These are phyloP conservation scores for Caenorhabditis imperialis DNA, from an alignment of 2,888 invertebrate species.

Conservation along the genomic window DNA sequence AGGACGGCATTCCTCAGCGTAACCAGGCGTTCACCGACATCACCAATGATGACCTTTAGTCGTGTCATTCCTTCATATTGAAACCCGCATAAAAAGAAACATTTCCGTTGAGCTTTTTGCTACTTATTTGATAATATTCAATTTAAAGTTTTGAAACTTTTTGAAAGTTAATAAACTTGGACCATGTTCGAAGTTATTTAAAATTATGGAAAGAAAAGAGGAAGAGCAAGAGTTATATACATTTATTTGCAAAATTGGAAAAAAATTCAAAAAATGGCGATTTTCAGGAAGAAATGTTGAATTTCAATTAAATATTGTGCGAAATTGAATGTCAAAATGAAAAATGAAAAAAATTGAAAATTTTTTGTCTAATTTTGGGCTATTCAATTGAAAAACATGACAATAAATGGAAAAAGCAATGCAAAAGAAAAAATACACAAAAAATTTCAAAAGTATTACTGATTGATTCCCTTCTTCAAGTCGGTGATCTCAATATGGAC, in stretches of 20 bases:
- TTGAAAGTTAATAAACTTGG: no score
- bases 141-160: no score
- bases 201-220: background rate
- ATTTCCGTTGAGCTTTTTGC: constrained; percentile 14
- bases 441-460: constrained; percentile 13
- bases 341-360: constrained; percentile 21
- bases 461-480: constrained; percentile 58
- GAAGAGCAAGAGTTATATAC: background rate
- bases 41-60: constrained; percentile 88
- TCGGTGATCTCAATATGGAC: constrained; percentile 62
- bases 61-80: no score
- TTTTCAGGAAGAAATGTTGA: constrained; percentile 9
- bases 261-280: no score
- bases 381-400: constrained; percentile 1
- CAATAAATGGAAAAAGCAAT: constrained; percentile 22
- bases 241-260: constrained; percentile 8
- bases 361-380: constrained; percentile 28
- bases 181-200: background rate
- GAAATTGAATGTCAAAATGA: background rate
- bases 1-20: constrained; percentile 71
- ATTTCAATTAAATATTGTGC: constrained; percentile 43
- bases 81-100: background rate
- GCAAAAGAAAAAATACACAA: constrained; percentile 10
- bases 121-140: no score
- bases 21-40: constrained; percentile 87